These are phyloP conservation scores for Blennius ocellaris DNA, from an alignment of 2,113 vertebrate species.

Conservation along the genomic window DNA sequence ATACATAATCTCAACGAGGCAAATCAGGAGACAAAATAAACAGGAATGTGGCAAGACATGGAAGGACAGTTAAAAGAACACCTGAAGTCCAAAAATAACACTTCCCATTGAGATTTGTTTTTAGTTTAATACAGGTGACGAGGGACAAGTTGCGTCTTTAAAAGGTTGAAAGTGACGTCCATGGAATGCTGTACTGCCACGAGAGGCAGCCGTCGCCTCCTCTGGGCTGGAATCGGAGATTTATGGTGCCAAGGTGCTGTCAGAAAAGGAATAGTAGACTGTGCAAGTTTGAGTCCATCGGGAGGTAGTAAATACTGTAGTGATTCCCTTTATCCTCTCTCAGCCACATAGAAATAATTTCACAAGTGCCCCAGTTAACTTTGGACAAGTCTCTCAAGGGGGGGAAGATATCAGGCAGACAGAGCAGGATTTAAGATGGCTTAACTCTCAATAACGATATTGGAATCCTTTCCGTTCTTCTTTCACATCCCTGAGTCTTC, in stretches of 20 bases:
- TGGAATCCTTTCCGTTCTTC: neutral
- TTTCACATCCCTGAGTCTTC: neutral
- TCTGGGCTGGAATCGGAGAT: constrained; percentile 31
- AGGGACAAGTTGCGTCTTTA: neutral
- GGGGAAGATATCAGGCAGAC: constrained; percentile 33
- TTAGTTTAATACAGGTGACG: constrained; percentile 8
- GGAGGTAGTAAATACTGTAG: constrained; percentile 34
- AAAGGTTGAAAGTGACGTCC: constrained; percentile 2
- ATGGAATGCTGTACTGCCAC: neutral
- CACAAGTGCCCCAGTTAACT: constrained; percentile 47
- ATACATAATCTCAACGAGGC: too few species aligned
- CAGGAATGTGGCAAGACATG: neutral
- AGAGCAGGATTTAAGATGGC: constrained; percentile 35
- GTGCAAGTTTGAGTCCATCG: constrained; percentile 34
- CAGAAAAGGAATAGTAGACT: constrained; percentile 16
- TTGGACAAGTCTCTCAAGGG: constrained; percentile 41
- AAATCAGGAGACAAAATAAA: constrained; percentile 7
- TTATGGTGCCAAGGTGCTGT: constrained; percentile 26
- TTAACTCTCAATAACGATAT: constrained; percentile 43
- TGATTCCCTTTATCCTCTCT: constrained; percentile 45
- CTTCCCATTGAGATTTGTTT: neutral
- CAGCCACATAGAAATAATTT: constrained; percentile 44
- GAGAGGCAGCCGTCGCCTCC: neutral
- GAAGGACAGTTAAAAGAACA: neutral
- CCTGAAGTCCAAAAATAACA: constrained; percentile 4